Conservation (phyloP, 1,140 invertebrate species). For the Megalonaias nervosa region DNA sequence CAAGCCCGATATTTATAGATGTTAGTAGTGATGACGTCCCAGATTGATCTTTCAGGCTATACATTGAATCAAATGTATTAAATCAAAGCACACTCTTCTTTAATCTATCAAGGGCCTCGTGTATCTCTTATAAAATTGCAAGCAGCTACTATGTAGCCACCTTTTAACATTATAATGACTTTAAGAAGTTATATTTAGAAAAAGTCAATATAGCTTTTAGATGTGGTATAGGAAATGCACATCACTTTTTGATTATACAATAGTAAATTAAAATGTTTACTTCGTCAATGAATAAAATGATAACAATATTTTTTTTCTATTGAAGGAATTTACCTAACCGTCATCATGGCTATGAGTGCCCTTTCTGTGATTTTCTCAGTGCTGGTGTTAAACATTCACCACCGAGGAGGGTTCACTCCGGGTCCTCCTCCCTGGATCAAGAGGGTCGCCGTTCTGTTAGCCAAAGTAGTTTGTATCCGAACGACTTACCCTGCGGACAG, state of each 20-base stretch:
- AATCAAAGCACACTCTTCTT: too few species aligned
- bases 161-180: neutral
- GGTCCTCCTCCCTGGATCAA: constrained; percentile 55
- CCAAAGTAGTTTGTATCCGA: constrained; percentile 50
- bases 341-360: constrained; percentile 71
- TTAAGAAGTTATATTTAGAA: neutral
- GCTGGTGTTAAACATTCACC: constrained; percentile 69
- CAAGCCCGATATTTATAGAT: too few species aligned
- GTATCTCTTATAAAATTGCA: too few species aligned
- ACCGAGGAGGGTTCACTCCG: constrained; percentile 53
- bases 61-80: too few species aligned
- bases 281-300: neutral
- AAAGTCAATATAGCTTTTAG: neutral
- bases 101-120: too few species aligned
- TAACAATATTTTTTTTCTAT: constrained; percentile 26
- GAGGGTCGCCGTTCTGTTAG: constrained; percentile 29
- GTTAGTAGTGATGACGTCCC: too few species aligned
- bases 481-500: constrained; percentile 22
- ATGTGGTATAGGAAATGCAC: neutral
- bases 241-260: neutral
- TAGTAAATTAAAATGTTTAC: neutral
- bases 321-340: constrained; percentile 70
- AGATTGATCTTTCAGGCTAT: too few species aligned
- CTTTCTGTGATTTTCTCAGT: constrained; percentile 70
- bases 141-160: neutral